Percentiles rank a stretch among this genome's conserved stretches.
Conservation (phyloP, 2,888 invertebrate species). For the Buathra laborator region DNA sequence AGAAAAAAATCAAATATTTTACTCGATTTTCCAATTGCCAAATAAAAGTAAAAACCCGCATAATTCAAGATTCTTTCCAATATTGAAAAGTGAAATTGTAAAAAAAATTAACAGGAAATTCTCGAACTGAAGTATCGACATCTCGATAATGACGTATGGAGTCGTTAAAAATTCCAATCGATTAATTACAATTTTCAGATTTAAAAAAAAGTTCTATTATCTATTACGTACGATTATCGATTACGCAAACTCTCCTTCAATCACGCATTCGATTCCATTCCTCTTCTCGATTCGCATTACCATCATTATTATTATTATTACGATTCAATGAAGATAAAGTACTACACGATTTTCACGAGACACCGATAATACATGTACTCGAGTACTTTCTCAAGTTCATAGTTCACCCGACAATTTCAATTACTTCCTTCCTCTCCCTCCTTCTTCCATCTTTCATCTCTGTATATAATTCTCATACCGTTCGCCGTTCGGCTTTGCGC, state of each 20-base stretch:
- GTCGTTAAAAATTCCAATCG: no score
- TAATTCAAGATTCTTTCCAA: no score
- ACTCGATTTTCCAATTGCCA: no score
- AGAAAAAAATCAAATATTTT: no score
- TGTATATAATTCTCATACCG: not conserved
- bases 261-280: not conserved
- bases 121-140: no score
- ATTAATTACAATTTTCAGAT: not conserved
- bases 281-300: not conserved
- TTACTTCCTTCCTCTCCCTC: slow-evolving; percentile 44
- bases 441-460: not conserved
- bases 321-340: slow-evolving; percentile 22
- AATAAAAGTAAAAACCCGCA: no score
- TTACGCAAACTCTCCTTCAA: not conserved
- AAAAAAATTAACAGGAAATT: no score
- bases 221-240: not conserved
- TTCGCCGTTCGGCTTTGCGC: not conserved
- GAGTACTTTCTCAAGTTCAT: slow-evolving; percentile 34
- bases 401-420: slow-evolving; percentile 59
- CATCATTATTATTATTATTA: slow-evolving; percentile 24
- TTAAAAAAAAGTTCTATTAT: not conserved
- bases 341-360: slow-evolving; percentile 9
- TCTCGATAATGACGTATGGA: no score
- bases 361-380: slow-evolving; percentile 8
- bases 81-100: no score